Base-by-base conservation (phyloP, 2,888 invertebrate genomes). In the Ennomos fuscantarius region DNA sequence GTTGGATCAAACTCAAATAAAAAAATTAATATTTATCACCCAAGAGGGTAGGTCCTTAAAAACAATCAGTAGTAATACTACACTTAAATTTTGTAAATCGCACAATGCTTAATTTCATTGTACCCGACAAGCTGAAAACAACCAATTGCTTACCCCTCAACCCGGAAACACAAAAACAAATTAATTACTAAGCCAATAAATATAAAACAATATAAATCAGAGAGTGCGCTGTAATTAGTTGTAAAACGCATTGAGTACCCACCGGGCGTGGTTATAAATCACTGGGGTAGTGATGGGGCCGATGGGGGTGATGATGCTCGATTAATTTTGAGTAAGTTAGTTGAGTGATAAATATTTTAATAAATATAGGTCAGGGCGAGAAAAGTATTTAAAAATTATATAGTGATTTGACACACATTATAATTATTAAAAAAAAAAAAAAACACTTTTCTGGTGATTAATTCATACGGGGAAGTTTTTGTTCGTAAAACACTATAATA, bases 141-240 rank as follows among this genome's bases (percentile, higher is more conserved):
- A 24, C 1, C 1, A 24, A n/a, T 32, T 43, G 43, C 12, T 33
- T 33, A 43, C 43, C 45, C 15, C 9, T 31, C 31, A 31, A 41
- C 37, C 33, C 47, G 37, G 47, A 48, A 54, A 12, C 43, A 53
- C 39, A 35, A 43, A 56, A 50, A 46, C 49, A 46, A 56, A 41
- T 46, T 56, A 46, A 56, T 56, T 50, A 55, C 43, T 10, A 10
- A 32, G 15, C 50, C 54, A 68, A 73, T 74, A 74, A 72, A 74
- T 72, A 68, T 62, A 56, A 63, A 66, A 68, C 55, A 60, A 59
- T 64, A 70, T 74, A 70, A 74, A 72, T 74, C 67, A 70, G 52
- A 1, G 43, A 47, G 10, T 46, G 32, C 53, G 33, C 58, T 33
- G 55, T 69, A 74, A 73, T 70, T 74, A 73, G 63, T 69, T 67